phyloP scores from a whole-genome alignment of 2,888 invertebrate species.

The Acanthococcus lagerstroemiae region DNA sequence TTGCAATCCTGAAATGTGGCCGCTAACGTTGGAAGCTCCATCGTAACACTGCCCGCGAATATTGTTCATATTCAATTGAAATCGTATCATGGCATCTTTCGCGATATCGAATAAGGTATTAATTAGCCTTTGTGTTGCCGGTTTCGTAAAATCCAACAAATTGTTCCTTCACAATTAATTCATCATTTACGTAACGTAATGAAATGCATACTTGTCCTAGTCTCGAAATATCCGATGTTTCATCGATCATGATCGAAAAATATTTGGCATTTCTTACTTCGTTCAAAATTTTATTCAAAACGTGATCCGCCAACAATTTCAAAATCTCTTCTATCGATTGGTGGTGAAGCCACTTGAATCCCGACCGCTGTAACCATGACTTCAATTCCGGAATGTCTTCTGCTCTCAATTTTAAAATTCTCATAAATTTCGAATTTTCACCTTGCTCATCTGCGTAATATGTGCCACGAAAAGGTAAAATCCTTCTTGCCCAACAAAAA shows the following conservation, averaged over 20 bases:
- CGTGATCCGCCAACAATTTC: not conserved
- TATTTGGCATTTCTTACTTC: not conserved
- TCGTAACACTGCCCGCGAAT: conserved; percentile 37
- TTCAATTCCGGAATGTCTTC: conserved; percentile 18
- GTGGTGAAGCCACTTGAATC: conserved; percentile 14
- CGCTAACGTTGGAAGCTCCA: conserved; percentile 35
- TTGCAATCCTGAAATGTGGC: conserved; percentile 32
- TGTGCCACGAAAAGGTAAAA: not conserved
- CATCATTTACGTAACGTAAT: not conserved
- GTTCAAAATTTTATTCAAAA: not conserved
- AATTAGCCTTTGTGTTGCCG: conserved; percentile 27
- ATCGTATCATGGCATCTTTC: conserved; percentile 30
- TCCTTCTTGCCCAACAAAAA: conserved; percentile 8
- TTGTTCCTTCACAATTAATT: not conserved
- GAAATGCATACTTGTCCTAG: not conserved
- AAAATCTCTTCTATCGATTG: conserved; percentile 10
- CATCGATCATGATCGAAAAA: conserved; percentile 6
- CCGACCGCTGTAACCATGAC: conserved; percentile 9
- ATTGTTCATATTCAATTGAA: conserved; percentile 33
- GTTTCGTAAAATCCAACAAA: not conserved
- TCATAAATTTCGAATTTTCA: conserved; percentile 14
- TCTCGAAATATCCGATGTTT: conserved; percentile 1
- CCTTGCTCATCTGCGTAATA: not conserved
- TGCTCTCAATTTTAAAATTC: conserved; percentile 14
- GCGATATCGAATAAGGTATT: conserved; percentile 34